A percentile compares a stretch with the other conserved stretches of the same genome.
Evolutionary conservation across 2,888 invertebrate genomes (phyloP).

Genomic region (Calameuta filiformis): DNA sequence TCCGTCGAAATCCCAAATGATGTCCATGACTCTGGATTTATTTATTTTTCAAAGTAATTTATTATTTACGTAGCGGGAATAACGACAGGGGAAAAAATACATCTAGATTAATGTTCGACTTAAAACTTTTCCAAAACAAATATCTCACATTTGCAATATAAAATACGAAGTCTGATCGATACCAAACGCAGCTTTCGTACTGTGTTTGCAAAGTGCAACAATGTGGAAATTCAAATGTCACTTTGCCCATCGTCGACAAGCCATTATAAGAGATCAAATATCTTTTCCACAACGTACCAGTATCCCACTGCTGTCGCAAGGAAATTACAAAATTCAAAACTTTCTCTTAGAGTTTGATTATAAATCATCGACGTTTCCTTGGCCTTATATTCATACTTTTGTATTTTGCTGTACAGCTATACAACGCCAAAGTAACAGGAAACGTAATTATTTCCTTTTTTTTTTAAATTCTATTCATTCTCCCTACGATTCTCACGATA

Average conservation of each 20-base stretch:
- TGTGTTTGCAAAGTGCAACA: background rate
- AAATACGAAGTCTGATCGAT: background rate
- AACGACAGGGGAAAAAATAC: background rate
- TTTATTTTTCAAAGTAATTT: background rate
- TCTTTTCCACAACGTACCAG: background rate
- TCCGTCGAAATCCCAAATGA: background rate
- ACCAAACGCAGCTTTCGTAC: background rate
- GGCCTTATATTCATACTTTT: background rate
- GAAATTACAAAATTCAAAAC: background rate
- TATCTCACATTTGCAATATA: background rate
- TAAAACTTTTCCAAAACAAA: background rate
- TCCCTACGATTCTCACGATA: background rate
- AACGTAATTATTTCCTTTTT: background rate
- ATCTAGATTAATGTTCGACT: background rate
- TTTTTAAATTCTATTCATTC: background rate
- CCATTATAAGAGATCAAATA: background rate
- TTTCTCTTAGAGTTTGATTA: background rate
- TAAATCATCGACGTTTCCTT: background rate
- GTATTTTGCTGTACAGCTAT: background rate
- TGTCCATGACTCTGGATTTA: background rate
- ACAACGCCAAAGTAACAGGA: background rate
- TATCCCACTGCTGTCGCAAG: background rate
- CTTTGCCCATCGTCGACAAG: background rate
- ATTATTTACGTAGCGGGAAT: background rate
- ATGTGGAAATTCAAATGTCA: slow-evolving; percentile 4